A percentile compares a stretch with the other conserved stretches of the same genome.
Conservation (phyloP, 2,888 invertebrate species). For the Hybos culiciformis region DNA sequence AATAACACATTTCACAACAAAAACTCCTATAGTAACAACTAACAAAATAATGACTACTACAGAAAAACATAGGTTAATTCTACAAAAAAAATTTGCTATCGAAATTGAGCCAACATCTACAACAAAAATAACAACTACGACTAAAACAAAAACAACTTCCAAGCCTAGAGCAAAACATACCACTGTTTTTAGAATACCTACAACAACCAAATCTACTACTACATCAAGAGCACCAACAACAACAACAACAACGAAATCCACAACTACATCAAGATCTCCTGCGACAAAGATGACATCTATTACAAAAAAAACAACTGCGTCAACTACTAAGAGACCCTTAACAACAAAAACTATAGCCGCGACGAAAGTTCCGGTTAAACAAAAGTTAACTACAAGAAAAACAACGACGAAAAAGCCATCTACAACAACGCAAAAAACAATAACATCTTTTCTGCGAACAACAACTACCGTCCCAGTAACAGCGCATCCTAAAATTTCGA, state of each 20-base stretch:
- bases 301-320: background rate
- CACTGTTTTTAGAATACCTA: conserved; percentile 9
- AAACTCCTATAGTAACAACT: background rate
- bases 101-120: too few species aligned
- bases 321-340: background rate
- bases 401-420: too few species aligned
- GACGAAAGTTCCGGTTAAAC: background rate
- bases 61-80: too few species aligned
- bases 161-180: too few species aligned
- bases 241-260: conserved; percentile 4
- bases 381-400: too few species aligned
- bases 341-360: background rate
- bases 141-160: too few species aligned
- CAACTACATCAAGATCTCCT: conserved; percentile 2
- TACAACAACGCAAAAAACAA: background rate
- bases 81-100: too few species aligned
- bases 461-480: background rate
- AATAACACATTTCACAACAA: background rate
- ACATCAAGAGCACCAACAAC: background rate
- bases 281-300: background rate
- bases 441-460: background rate
- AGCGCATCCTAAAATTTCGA: background rate
- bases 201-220: conserved; percentile 4
- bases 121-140: too few species aligned
- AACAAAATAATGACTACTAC: background rate